These are phyloP conservation scores for Epizoanthus ramosus DNA, from an alignment of 92 coral and sea anemone species.

Conservation along the genomic window DNA sequence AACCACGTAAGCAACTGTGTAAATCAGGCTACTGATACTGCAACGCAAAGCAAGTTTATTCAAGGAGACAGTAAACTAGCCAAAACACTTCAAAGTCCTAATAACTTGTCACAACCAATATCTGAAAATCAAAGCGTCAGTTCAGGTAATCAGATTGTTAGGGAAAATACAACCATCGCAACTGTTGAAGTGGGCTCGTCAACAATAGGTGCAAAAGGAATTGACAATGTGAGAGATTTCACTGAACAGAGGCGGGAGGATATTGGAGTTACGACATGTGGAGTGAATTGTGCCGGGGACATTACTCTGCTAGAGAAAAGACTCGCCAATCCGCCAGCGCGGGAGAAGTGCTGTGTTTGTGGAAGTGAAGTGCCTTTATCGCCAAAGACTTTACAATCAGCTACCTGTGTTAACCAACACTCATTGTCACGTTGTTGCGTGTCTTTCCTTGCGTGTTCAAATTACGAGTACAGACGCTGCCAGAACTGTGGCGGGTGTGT, in stretches of 20 bases:
- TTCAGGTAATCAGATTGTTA: background rate
- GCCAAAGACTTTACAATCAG: constrained; percentile 30
- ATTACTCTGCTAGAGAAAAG: background rate
- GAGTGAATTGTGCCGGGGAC: background rate
- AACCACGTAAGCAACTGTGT: constrained; percentile 3
- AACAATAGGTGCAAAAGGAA: background rate
- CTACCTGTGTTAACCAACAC: constrained; percentile 57
- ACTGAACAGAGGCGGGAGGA: background rate
- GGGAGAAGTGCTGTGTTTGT: constrained; percentile 53
- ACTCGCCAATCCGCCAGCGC: background rate
- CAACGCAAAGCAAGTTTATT: background rate
- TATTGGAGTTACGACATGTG: too few relatives aligned
- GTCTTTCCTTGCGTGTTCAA: constrained; percentile 42
- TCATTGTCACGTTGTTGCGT: constrained; percentile 59
- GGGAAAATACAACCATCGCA: background rate
- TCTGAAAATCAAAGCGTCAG: background rate
- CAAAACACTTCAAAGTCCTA: background rate
- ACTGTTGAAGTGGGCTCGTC: background rate
- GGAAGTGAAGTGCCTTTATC: constrained; percentile 44
- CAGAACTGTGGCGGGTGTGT: constrained; percentile 59
- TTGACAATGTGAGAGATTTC: background rate
- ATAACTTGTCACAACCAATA: background rate
- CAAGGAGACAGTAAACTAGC: background rate
- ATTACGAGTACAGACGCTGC: constrained; percentile 47
- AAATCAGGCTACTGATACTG: background rate